Evolutionary conservation across 1,140 invertebrate species (phyloP), one percentile per base, ranked within the genome.

Genomic region (Sweltsa coloradensis): DNA sequence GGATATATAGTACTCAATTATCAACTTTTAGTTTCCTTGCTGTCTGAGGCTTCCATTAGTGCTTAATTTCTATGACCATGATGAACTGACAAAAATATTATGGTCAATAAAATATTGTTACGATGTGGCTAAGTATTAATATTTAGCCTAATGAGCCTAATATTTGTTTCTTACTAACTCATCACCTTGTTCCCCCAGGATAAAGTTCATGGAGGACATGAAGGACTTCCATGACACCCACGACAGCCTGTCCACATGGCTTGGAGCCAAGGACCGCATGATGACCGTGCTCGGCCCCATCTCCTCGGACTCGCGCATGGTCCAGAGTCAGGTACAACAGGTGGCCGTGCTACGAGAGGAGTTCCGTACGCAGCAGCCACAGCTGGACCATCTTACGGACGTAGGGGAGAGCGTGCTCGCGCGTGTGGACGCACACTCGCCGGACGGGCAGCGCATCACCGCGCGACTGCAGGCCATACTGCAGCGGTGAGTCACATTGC

Each of bases 221-320:
- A 89, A 90, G 57, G 85, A 93, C 60, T 92, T 97, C 73, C 79
- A 88, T 45, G 91, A 95, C 58, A 84, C 84, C 0, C 82, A 92
- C 58, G 87, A 89, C 52, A 83, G 81, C 46, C 69, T 97, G 6
- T 76, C 79, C 14, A 79, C 77, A 14, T 97, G 92, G 92, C 68
- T 97, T 9, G 75, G 75, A 24, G 85, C 90, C 47, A 97, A 97
- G 65, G 92, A 96, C 53, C 84, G 89, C 53, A 96, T 97, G 91
- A 74, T 97, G 61, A 81, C 82, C 2, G 92, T 93, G 0, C 70
- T 97, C 0, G 92, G 93, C 21, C 92, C 93, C 1, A 92, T 97
- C 54, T 92, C 90, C 0, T 87, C 89, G 0, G 92, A 97, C 61
- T 89, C 91, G 1, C 72, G 90, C 37, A 89, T 96, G 79, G 89